Evolutionary conservation across 2,797 vertebrate genomes (phyloP), one percentile per base, ranked within the genome.

Genomic region (Coranthus polyacanthus): DNA sequence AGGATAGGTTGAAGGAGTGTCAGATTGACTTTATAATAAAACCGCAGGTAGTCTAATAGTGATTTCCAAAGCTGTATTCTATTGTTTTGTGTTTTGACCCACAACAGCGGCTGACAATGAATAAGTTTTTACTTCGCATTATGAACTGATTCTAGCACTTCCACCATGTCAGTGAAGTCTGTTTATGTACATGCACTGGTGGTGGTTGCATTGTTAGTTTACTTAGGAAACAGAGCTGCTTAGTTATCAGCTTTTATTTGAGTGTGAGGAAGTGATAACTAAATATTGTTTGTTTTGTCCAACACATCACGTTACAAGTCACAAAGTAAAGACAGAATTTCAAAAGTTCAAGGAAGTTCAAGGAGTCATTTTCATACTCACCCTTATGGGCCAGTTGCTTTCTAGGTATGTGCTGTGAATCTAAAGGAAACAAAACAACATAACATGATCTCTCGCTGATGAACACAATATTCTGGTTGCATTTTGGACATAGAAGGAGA

Each of bases 361-460:
- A 20, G 26, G 11, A 6, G 22, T 1, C 15, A 16, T 4, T 63
- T 6, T 2, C 18, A n/a, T 29, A 66, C 97, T 96, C 77, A 99
- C 98, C 94, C 96, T 92, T 87, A 99, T 97, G 53, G 98, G 98
- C 98, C 98, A 99, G 93, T 99, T 99, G 84, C 95, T 98, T 93
- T 99, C 97, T 72, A 99, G 94, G 91, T 99, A 99, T 64, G 95
- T 99, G 93, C 94, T 97, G 84, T 98, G 97, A 92, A 98, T 98
- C 97, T 99, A 53, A 84, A 78, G 12, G 70, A 55, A 43, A 26
- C 47, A 21, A 60, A 43, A 13, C n/a, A 65, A 54, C 6, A 51
- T 16, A 37, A 17, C 16, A 26, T 12, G 41, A 26, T 26, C 2
- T 3, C 29, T 32, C 10, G 7, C 8, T 32, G 29, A 8, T 32